Base-by-base conservation (phyloP, 2,797 vertebrate species). In the Lagocephalus sceleratus region DNA sequence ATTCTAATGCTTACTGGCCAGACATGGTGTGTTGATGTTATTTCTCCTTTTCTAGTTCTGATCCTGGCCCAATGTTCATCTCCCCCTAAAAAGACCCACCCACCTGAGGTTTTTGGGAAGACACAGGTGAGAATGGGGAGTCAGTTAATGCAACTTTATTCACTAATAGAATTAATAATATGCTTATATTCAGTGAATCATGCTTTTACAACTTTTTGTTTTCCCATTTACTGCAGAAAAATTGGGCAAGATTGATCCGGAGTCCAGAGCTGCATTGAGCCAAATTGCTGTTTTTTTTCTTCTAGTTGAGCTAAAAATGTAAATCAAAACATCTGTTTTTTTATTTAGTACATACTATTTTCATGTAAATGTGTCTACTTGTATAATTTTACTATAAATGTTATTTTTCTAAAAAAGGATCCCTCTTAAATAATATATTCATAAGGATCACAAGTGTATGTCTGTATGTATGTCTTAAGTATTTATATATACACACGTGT, bases 281-380 rank as follows among this genome's bases (percentile, higher is more conserved):
- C 50, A 62, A n/a, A 35, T 21, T 11, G 17, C 38, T 16, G 47
- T 16, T 29, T 51, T 29, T 51, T 25, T 15, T 20, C 25, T 54
- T 20, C 41, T 29, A 53, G 15, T 7, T 57, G 17, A 51, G 44
- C 8, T 32, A 17, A 19, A 0, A 11, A 21, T 71, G 57, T 52
- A 42, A 54, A 57, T 22, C 48, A 15, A 50, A 68, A 57, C 0
- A 0, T 59, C 52, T 54, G 29, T 12, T 60, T 8, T 15, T 60
- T 43, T 66, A 29, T 47, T 51, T 3, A 70, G 61, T 68, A 66
- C 17, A 76, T 48, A 21, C 39, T 47, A 15, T 68, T 57, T 39
- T 6, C 16, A 68, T 68, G 46, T 46, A 64, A 68, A 68, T 60
- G 2, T 61, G 48, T 62, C 9, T 56, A 8, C 5, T 66, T 58